These are phyloP conservation scores for Apoda limacodes DNA, from an alignment of 2,888 invertebrate genomes.

Conservation along the genomic window DNA sequence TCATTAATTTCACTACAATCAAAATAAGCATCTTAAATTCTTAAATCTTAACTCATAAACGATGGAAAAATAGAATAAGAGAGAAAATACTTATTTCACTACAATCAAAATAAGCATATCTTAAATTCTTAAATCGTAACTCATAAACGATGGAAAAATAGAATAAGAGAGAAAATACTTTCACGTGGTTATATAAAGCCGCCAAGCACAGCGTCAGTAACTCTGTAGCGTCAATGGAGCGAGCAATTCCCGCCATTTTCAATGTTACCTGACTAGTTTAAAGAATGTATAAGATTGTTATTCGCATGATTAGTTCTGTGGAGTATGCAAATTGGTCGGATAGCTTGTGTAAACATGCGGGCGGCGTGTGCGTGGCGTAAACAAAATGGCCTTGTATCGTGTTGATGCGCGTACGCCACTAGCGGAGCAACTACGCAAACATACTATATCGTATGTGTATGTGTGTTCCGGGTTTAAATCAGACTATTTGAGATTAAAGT, in stretches of 20 bases:
- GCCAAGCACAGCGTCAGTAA: too few species aligned
- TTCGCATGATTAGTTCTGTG: constrained; percentile 23
- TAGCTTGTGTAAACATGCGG: constrained; percentile 16
- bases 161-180: constrained; percentile 36
- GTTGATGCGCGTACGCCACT: constrained; percentile 39
- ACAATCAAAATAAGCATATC: too few species aligned
- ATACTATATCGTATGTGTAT: too few species aligned
- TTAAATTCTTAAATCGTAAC: constrained; percentile 2
- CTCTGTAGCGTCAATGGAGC: constrained; percentile 61
- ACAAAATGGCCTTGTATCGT: constrained; percentile 64
- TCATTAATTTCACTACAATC: too few species aligned
- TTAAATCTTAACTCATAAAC: constrained; percentile 4
- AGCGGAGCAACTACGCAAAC: constrained; percentile 28
- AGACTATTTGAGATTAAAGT: too few species aligned
- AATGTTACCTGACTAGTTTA: constrained; percentile 28
- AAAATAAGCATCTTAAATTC: too few species aligned
- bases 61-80: too few species aligned
- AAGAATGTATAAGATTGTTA: constrained; percentile 26
- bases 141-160: constrained; percentile 8
- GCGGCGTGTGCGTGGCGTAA: constrained; percentile 31
- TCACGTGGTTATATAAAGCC: constrained; percentile 53
- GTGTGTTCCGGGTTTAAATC: too few species aligned
- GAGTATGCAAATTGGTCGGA: constrained; percentile 27
- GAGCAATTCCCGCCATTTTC: constrained; percentile 61
- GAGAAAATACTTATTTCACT: too few species aligned